phyloP scores from a whole-genome alignment of 1,140 invertebrate species.

The Amphibalanus amphitrite region DNA sequence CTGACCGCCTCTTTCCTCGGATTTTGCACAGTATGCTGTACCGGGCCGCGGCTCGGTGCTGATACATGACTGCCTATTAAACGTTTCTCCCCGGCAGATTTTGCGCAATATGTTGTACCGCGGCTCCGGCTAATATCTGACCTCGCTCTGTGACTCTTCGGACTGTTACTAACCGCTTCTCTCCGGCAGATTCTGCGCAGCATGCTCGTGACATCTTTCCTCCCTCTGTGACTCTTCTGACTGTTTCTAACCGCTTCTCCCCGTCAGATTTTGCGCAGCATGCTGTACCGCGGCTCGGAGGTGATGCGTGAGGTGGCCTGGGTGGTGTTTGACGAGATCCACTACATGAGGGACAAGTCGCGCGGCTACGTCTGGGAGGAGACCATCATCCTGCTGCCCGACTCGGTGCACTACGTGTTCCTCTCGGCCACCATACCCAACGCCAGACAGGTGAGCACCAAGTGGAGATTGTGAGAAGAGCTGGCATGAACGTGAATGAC shows the following conservation, averaged over 20 bases:
- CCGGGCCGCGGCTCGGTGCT: no score
- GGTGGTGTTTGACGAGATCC: conserved; percentile 99
- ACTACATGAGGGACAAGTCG: conserved; percentile 99
- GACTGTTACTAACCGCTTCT: no score
- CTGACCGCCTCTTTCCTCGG: no score
- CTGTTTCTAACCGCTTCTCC: no score
- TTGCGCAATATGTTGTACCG: no score
- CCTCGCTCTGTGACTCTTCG: no score
- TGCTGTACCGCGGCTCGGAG: conserved; percentile 97
- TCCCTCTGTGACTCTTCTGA: no score
- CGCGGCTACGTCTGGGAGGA: conserved; percentile 99
- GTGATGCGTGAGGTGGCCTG: conserved; percentile 96
- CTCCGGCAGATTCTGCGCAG: conserved; percentile 64
- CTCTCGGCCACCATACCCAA: conserved; percentile 99
- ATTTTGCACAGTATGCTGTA: no score
- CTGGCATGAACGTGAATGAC: no score
- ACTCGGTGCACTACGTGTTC: conserved; percentile 97
- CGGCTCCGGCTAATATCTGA: no score
- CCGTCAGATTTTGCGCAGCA: conserved; percentile 73
- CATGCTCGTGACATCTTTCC: conserved; percentile 49
- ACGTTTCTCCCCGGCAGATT: neutral
- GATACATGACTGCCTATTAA: no score
- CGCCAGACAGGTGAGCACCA: conserved; percentile 45
- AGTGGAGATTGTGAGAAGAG: no score
- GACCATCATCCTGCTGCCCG: conserved; percentile 89